Evolutionary conservation across 2,797 vertebrate genomes (phyloP).

Genomic region (Xyrichtys novacula): DNA sequence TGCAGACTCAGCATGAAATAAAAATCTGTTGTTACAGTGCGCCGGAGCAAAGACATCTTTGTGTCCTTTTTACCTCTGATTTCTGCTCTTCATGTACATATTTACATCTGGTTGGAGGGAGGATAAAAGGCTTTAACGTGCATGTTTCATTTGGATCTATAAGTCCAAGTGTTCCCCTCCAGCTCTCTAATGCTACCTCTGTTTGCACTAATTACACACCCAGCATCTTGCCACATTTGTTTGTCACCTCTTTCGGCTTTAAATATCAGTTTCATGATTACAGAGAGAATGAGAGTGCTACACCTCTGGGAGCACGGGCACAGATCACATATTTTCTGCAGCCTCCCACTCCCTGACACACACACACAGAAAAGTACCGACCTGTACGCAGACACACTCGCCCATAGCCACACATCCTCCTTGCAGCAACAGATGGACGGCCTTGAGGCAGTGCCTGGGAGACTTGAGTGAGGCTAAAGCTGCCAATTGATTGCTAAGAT

Average conservation of each 20-base stretch:
- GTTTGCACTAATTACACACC: constrained; percentile 69
- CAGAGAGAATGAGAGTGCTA: constrained; percentile 43
- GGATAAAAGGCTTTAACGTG: constrained; percentile 54
- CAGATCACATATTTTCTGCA: constrained; percentile 66
- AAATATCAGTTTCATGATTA: constrained; percentile 59
- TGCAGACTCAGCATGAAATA: constrained; percentile 62
- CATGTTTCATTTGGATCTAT: constrained; percentile 45
- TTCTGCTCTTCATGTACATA: constrained; percentile 13
- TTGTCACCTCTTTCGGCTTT: constrained; percentile 53
- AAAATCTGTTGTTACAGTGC: constrained; percentile 46
- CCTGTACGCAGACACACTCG: constrained; percentile 47
- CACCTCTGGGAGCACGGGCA: constrained; percentile 50
- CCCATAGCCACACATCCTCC: constrained; percentile 53
- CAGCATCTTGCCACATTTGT: constrained; percentile 43
- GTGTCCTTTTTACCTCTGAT: constrained; percentile 41
- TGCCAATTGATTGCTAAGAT: constrained; percentile 78
- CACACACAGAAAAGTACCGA: constrained; percentile 30
- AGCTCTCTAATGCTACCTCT: constrained; percentile 53
- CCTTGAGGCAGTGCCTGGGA: constrained; percentile 77
- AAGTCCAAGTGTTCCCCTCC: constrained; percentile 50
- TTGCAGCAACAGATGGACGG: constrained; percentile 80
- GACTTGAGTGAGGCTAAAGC: constrained; percentile 57
- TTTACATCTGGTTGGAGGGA: constrained; percentile 47
- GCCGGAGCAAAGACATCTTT: constrained; percentile 19
- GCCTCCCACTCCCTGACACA: constrained; percentile 55